These are phyloP conservation scores for Cyrtorhinus lividipennis DNA, from an alignment of 1,140 invertebrate genomes.

Conservation along the genomic window DNA sequence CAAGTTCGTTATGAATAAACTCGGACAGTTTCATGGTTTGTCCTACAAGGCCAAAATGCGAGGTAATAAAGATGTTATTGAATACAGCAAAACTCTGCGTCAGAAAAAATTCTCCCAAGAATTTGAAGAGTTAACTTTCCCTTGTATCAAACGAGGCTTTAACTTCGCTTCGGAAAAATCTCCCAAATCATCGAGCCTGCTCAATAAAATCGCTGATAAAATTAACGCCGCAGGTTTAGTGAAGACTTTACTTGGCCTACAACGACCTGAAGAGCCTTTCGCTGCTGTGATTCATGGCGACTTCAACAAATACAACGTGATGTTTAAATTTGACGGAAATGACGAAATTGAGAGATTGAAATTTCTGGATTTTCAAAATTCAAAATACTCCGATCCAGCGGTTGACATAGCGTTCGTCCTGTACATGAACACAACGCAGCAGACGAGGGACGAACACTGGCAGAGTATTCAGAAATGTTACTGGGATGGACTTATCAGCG, in stretches of 20 bases:
- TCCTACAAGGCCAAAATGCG: neutral
- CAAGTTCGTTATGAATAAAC: neutral
- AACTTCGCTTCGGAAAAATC: neutral
- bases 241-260: too few species aligned
- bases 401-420: slow-evolving; percentile 1
- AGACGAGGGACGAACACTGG: neutral
- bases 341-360: neutral
- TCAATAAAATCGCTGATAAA: neutral
- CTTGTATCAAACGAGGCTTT: neutral
- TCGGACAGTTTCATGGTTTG: slow-evolving; percentile 1
- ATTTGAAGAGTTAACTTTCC: neutral
- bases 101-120: neutral
- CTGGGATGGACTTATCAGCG: neutral
- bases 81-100: neutral
- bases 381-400: neutral
- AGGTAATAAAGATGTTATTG: neutral
- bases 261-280: neutral
- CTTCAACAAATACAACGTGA: neutral
- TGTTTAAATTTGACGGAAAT: neutral
- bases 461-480: neutral
- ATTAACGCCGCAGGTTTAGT: neutral
- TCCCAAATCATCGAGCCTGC: neutral
- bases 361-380: neutral
- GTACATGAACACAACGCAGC: neutral
- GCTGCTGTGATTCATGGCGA: neutral